Evolutionary conservation across 1,140 invertebrate genomes (phyloP).

Genomic region (Bombus cullumanus): DNA sequence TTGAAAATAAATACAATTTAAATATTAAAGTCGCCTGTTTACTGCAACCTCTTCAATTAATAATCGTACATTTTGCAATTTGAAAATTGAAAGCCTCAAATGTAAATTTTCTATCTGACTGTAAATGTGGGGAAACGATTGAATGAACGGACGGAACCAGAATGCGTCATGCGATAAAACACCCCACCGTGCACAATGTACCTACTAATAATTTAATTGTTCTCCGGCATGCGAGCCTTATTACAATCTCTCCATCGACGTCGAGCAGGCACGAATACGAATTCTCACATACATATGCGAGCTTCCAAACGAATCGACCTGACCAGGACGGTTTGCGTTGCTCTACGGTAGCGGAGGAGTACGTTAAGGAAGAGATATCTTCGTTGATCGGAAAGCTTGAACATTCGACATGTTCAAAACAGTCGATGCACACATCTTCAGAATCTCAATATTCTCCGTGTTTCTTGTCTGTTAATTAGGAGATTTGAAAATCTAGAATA

Average conservation of each 20-base stretch:
- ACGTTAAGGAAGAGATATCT: background rate
- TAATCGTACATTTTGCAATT: too few relatives aligned
- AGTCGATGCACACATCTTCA: too few relatives aligned
- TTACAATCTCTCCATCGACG: conserved; percentile 49
- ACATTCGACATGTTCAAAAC: too few relatives aligned
- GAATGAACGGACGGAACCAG: conserved; percentile 16
- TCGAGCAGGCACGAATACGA: conserved; percentile 39
- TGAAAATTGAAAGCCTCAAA: too few relatives aligned
- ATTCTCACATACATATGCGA: conserved; percentile 26
- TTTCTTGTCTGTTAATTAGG: too few relatives aligned
- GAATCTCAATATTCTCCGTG: too few relatives aligned
- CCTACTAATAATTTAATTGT: conserved; percentile 56
- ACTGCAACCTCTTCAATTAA: too few relatives aligned
- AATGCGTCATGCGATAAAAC: conserved; percentile 42
- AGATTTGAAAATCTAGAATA: background rate
- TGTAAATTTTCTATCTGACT: too few relatives aligned
- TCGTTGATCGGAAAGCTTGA: background rate
- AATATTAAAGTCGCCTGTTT: too few relatives aligned
- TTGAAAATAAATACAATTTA: too few relatives aligned
- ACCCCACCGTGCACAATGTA: conserved; percentile 46
- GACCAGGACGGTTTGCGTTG: background rate
- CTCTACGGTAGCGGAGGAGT: background rate
- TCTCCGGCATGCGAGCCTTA: conserved; percentile 41
- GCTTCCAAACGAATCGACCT: conserved; percentile 9
- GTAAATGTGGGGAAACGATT: too few relatives aligned